Conservation (phyloP, 2,113 vertebrate genomes). For the Urocynchramus pylzowi region DNA sequence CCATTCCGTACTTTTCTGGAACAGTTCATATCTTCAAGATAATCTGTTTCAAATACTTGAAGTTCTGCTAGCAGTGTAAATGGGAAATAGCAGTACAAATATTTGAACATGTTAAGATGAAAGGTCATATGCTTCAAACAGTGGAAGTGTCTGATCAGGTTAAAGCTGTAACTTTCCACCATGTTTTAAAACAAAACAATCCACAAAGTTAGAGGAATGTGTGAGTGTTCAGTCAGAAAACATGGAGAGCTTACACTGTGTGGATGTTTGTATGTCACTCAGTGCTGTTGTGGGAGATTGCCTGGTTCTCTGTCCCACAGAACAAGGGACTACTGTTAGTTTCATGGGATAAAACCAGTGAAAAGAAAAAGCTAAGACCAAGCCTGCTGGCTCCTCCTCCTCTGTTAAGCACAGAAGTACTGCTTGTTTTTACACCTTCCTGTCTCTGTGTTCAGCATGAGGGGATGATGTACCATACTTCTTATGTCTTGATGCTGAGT, state of each 20-base stretch:
- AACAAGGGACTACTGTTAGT: background rate
- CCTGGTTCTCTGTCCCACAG: background rate
- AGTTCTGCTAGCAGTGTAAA: slow-evolving; percentile 8
- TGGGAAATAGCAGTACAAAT: slow-evolving; percentile 23
- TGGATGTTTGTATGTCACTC: background rate
- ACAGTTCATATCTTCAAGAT: background rate
- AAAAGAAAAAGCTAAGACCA: background rate
- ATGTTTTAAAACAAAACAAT: background rate
- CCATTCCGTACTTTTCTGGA: background rate
- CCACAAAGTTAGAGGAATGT: background rate
- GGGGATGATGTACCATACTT: background rate
- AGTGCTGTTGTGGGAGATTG: background rate
- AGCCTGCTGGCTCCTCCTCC: rapidly evolving
- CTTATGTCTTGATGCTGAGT: background rate
- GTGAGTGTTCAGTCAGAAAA: background rate
- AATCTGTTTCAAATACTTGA: slow-evolving; percentile 12
- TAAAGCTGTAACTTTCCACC: slow-evolving; percentile 19
- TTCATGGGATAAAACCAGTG: background rate
- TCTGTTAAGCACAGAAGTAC: background rate
- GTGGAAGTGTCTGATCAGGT: background rate
- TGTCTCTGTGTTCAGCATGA: background rate
- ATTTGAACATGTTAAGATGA: slow-evolving; percentile 28
- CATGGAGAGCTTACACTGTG: background rate
- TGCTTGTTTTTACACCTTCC: background rate
- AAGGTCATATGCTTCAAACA: slow-evolving; percentile 15